Base-by-base conservation (phyloP, 2,797 vertebrate genomes). In the Helicolenus hilgendorfi region DNA sequence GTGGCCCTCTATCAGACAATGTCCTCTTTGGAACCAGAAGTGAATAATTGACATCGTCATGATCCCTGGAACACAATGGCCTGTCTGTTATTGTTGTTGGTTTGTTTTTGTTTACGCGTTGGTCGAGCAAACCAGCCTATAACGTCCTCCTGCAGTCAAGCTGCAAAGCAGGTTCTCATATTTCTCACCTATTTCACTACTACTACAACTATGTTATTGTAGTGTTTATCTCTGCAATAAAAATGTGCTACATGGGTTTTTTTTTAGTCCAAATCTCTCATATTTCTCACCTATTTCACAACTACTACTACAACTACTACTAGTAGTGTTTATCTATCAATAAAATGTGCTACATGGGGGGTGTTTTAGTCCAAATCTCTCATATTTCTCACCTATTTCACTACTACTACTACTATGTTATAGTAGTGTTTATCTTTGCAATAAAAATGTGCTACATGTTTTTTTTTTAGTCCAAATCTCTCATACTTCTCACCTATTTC, bases 21-120 rank as follows among this genome's bases (percentile, higher is more conserved):
- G 95, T 91, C 87, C 87, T 86, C 93, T 92, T 93, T 81, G 22
- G 91, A 83, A 86, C 62, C 89, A 90, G 58, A 77, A 94, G 94
- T 94, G 95, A 96, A 96, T 96, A 94, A 96, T 94, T 96, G 94
- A 96, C 95, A 94, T 89, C 77, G 93, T 89, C 92, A 89, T 94
- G 95, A 95, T 95, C 93, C 92, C 36, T 88, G 84, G 22, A 49
- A 35, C 85, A 96, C 95, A 96, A 96, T 72, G 92, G 77, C 9
- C 67, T 6, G 75, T 55, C 84, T 95, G 87, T 91, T 85, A 5
- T 68, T 84, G 85, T 70, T 81, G 86, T 81, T 69, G 85, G 38
- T 84, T 90, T 95, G 93, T 94, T 95, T 81, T 93, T 97, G 96
- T 96, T 96, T 93, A 95, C 88, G 73, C 45, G 11, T 14, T 41